These are phyloP conservation scores for Scaptomyza graminum DNA, from an alignment of 1,140 invertebrate species.

Conservation along the genomic window DNA sequence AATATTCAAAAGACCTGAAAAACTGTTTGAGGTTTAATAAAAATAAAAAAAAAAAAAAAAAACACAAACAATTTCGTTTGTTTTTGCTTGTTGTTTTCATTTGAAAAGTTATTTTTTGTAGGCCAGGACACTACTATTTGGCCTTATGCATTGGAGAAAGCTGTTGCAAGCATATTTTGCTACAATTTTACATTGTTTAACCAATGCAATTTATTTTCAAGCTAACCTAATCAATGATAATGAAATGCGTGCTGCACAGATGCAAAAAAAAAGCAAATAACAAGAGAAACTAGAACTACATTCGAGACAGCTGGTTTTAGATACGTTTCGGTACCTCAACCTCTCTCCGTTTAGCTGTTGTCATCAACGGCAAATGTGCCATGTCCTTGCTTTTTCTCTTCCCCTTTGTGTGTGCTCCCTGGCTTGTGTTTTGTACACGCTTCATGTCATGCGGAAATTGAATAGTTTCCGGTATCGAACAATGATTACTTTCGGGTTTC, in stretches of 20 bases:
- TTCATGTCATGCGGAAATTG: slow-evolving; percentile 80
- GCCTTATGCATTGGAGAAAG: neutral
- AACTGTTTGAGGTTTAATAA: neutral
- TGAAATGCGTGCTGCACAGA: neutral
- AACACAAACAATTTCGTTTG: no score
- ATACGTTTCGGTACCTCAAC: neutral
- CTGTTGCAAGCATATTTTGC: slow-evolving; percentile 5
- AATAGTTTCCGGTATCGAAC: slow-evolving; percentile 82
- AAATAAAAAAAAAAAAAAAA: no score
- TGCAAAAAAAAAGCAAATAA: neutral
- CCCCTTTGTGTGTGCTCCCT: slow-evolving; percentile 3
- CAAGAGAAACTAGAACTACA: neutral
- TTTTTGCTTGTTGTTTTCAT: neutral
- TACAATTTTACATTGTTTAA: slow-evolving; percentile 8
- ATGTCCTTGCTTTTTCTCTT: slow-evolving; percentile 11
- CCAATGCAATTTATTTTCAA: slow-evolving; percentile 16
- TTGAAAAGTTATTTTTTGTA: neutral
- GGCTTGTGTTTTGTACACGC: slow-evolving; percentile 57
- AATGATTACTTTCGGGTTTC: slow-evolving; percentile 70
- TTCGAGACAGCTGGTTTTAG: neutral
- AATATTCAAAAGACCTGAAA: no score
- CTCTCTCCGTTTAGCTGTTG: neutral
- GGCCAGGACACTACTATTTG: neutral
- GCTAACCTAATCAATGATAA: no score
- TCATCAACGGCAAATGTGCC: slow-evolving; percentile 25